Base-by-base conservation (phyloP, 2,113 vertebrate genomes). In the Cygnus buccinator region DNA sequence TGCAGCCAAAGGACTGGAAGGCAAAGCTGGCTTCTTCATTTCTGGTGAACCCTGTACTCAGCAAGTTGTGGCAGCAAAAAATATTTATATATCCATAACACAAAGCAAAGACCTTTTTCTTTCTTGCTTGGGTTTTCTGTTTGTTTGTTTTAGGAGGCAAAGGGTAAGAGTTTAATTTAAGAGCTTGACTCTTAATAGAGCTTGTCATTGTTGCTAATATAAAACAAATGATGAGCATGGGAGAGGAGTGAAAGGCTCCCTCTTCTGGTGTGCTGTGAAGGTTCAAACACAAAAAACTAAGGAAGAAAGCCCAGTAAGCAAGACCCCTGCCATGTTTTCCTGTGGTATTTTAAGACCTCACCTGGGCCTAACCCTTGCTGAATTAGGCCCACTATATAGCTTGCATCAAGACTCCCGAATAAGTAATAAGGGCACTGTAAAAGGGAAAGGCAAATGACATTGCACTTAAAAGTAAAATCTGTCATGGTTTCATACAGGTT, bases 121-220 rank as follows among this genome's bases (percentile, higher is more conserved):
- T 17, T 4, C 48, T 84, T 71, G 46, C 57, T 81, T 46, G 63
- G 55, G 1, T 2, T 62, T 93, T 90, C 65, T 89, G 54, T 89
- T 50, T 50, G 48, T 50, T 94, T 96, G 89, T 89, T 94, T 95
- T 93, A 85, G 84, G 77, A 93, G 84, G 94, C 80, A 79, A 92
- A 87, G 78, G 95, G 80, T 87, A 87, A 97, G 77, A 87, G 91
- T 95, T 95, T 84, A 89, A 50, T 89, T 82, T 76, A 89, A 92
- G 91, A 93, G 66, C 63, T 96, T 94, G 93, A 79, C 81, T 96
- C 81, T 94, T 94, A 97, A 94, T 95, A 96, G 92, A 94, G 92
- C 92, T 96, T 96, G 94, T 96, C 96, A 94, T 96, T 96, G 93
- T 96, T 77, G 55, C 91, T 94, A 94, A 96, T 97, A 95, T 93